A percentile compares a stretch with the other conserved stretches of the same genome.
Conservation (phyloP, 2,113 vertebrate species). For the Amazona vittata region DNA sequence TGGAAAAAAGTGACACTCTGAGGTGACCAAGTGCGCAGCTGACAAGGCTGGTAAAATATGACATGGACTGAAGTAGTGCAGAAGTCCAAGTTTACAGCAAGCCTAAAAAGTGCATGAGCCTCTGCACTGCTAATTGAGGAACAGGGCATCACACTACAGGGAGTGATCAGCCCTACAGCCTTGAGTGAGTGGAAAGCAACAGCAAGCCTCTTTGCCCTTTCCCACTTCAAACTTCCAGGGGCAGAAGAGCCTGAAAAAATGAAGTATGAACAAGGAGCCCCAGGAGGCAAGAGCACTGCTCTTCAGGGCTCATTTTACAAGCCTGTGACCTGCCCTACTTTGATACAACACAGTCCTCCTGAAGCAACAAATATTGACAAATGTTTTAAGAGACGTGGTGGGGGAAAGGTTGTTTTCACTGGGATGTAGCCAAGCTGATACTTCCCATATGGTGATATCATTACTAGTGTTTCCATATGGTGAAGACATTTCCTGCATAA, state of each 20-base stretch:
- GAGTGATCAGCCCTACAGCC: not conserved
- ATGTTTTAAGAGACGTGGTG: not conserved
- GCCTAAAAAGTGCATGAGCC: not conserved
- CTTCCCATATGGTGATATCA: constrained; percentile 38
- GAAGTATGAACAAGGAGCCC: not conserved
- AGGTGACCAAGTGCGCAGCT: not conserved
- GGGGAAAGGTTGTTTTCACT: constrained; percentile 36
- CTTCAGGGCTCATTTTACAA: not conserved
- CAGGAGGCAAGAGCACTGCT: not conserved
- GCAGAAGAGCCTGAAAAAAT: not conserved
- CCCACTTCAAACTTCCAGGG: not conserved
- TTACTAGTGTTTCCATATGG: constrained; percentile 37
- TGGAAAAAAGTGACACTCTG: not conserved
- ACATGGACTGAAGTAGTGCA: not conserved
- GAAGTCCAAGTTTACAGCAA: not conserved
- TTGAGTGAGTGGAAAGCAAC: not conserved
- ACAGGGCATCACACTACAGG: accelerated
- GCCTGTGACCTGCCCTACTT: not conserved
- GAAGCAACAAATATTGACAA: constrained; percentile 30
- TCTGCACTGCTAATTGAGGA: not conserved
- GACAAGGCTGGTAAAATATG: not conserved
- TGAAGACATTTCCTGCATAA: constrained; percentile 49
- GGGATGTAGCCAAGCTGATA: constrained; percentile 41
- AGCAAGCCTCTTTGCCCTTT: not conserved
- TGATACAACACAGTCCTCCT: not conserved